Base-by-base conservation (phyloP, 2,113 vertebrate genomes). In the Grallaria varia region DNA sequence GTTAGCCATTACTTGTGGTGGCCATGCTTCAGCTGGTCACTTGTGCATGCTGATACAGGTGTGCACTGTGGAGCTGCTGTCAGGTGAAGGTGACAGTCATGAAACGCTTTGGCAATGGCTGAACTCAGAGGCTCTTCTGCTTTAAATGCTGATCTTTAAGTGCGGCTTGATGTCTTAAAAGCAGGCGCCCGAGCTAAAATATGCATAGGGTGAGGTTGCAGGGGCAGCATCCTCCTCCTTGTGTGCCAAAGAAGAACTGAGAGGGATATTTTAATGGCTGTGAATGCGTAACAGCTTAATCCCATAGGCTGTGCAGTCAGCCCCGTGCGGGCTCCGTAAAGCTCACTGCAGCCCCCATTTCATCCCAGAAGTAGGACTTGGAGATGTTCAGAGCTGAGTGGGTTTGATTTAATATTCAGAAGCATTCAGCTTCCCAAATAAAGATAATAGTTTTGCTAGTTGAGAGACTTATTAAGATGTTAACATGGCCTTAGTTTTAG, bases 371-470 rank as follows among this genome's bases (percentile, higher is more conserved):
- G n/a, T 63, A 74, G 88, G 85, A 47, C 64, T 74, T 62, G 4
- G 7, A 16, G 31, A 27, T 75, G 68, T 56, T 80, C 44, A 64
- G 64, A 88, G 35, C 64, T 47, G 63, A 40, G 58, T 52, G 75
- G 47, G 56, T 95, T 88, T 88, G 72, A 86, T 94, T 92, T 86
- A 81, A 90, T 84, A 94, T 88, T 81, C 85, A 88, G 82, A 49
- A 91, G 44, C 75, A 59, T 88, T 96, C 95, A 45, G 24, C 92
- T 90, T 83, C 76, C 79, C 76, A 96, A 90, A 94, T 92, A 90
- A 81, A 94, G 85, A 73, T 83, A 90, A 84, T 44, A 50, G 66
- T 91, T 88, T 63, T 80, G 47, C 55, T 92, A 40, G 83, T 78
- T 60, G 82, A 86, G 64, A 72, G 85, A 73, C 77, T 71, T 91